Percentiles rank a stretch among this genome's conserved stretches.
phyloP scores from a whole-genome alignment of 2,888 invertebrate genomes.

The Phengaris arion region DNA sequence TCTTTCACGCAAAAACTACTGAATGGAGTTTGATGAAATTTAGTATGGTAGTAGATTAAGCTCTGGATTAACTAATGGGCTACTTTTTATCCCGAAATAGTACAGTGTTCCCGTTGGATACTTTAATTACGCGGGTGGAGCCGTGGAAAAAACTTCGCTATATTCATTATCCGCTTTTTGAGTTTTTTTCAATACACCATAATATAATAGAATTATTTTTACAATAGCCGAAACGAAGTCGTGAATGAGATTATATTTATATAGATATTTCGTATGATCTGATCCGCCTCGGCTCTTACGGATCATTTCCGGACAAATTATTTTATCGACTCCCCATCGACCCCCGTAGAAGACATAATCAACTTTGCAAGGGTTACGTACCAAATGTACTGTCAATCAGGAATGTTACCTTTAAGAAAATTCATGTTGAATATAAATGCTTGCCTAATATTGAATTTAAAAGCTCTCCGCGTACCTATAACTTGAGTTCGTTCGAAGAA shows the following conservation, averaged over 20 bases:
- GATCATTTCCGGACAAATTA: constrained; percentile 21
- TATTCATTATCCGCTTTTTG: not conserved
- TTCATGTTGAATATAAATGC: not conserved
- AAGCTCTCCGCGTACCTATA: too few relatives aligned
- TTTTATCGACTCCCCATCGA: not conserved
- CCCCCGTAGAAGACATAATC: not conserved
- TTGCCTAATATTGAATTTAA: not conserved
- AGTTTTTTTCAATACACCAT: not conserved
- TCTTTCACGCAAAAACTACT: too few relatives aligned
- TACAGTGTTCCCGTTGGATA: too few relatives aligned
- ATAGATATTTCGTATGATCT: not conserved
- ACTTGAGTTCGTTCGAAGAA: too few relatives aligned
- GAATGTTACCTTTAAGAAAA: not conserved
- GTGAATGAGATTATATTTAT: constrained; percentile 12
- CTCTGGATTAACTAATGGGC: too few relatives aligned
- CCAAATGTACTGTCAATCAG: not conserved
- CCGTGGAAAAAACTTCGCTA: too few relatives aligned
- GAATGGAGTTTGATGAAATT: too few relatives aligned
- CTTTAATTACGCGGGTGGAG: too few relatives aligned
- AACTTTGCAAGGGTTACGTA: constrained; percentile 5
- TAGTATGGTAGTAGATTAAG: too few relatives aligned
- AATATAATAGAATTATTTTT: not conserved
- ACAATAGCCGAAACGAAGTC: not conserved
- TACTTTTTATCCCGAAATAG: too few relatives aligned
- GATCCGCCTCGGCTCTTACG: constrained; percentile 12